Conservation (phyloP, 2,113 vertebrate species). For the Periophthalmus modestus region DNA sequence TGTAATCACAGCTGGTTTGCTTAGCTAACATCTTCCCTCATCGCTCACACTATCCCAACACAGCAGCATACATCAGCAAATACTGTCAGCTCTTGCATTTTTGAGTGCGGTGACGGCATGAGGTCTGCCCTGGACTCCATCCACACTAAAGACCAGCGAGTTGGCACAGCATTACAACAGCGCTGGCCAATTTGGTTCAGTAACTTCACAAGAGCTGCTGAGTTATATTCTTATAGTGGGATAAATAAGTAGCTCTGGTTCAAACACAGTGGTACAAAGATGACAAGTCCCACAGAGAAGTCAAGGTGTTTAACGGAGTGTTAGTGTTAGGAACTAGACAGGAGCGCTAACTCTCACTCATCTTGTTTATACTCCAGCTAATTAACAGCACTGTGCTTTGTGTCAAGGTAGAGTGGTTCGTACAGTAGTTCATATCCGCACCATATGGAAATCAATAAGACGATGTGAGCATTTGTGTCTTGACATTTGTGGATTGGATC, state of each 20-base stretch:
- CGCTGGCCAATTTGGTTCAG: slow-evolving; percentile 9
- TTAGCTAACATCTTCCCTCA: slow-evolving; percentile 38
- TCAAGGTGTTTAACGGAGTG: slow-evolving; percentile 55
- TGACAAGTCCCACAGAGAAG: slow-evolving; percentile 30
- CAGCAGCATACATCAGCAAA: slow-evolving; percentile 32
- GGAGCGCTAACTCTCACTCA: slow-evolving; percentile 61
- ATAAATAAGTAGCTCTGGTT: slow-evolving; percentile 13
- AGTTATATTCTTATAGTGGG: not conserved
- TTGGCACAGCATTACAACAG: slow-evolving; percentile 10
- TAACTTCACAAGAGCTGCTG: slow-evolving; percentile 12
- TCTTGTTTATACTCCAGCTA: slow-evolving; percentile 66
- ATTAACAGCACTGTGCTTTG: slow-evolving; percentile 51
- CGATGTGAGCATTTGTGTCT: not conserved
- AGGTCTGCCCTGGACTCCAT: slow-evolving; percentile 17
- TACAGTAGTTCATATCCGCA: slow-evolving; percentile 13
- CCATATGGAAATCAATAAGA: slow-evolving; percentile 17
- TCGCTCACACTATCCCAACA: slow-evolving; percentile 28
- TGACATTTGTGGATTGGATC: not conserved
- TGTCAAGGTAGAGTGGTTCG: slow-evolving; percentile 18
- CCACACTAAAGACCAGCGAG: slow-evolving; percentile 11
- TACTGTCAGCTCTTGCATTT: slow-evolving; percentile 24
- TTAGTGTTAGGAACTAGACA: slow-evolving; percentile 57
- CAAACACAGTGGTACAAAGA: slow-evolving; percentile 38
- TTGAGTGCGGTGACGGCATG: slow-evolving; percentile 11
- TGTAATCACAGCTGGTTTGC: slow-evolving; percentile 15